Conservation (phyloP, 2,797 vertebrate genomes). For the Crenuchus spilurus region DNA sequence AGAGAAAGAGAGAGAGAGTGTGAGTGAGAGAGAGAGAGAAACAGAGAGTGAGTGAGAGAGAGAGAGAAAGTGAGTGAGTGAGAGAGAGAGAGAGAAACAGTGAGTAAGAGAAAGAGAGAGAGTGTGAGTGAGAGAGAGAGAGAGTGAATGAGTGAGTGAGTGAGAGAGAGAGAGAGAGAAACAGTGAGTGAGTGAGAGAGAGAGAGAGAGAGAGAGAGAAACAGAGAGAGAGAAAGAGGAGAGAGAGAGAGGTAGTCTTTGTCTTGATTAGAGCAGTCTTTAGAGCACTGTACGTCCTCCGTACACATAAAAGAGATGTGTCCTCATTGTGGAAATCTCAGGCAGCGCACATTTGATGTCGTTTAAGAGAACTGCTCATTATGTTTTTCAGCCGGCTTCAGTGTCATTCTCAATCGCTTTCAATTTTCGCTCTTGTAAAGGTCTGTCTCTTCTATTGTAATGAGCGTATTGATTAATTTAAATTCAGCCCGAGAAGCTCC, state of each 20-base stretch:
- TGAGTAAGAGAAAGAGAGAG: no score
- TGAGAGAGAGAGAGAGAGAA: no score
- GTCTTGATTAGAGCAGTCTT: slow-evolving; percentile 35
- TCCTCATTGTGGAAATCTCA: slow-evolving; percentile 23
- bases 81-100: no score
- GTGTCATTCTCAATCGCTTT: slow-evolving; percentile 50
- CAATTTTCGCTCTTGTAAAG: slow-evolving; percentile 39
- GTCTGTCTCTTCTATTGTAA: slow-evolving; percentile 32
- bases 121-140: no score
- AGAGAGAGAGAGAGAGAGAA: background rate
- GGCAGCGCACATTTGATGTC: slow-evolving; percentile 19
- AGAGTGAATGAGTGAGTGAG: no score
- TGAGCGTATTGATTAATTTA: slow-evolving; percentile 55
- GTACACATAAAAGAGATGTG: background rate
- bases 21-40: no score
- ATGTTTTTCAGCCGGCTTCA: slow-evolving; percentile 21
- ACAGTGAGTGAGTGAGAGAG: slow-evolving; percentile 40
- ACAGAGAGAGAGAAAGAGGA: background rate
- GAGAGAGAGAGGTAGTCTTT: slow-evolving; percentile 15
- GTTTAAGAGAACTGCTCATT: slow-evolving; percentile 21
- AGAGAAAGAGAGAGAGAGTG: no score
- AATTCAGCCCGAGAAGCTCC: slow-evolving; percentile 47
- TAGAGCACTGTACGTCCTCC: background rate
- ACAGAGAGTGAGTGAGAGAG: no score
- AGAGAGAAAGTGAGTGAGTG: no score